These are phyloP conservation scores for Zaprionus taronus DNA, from an alignment of 1,140 invertebrate genomes.

Conservation along the genomic window DNA sequence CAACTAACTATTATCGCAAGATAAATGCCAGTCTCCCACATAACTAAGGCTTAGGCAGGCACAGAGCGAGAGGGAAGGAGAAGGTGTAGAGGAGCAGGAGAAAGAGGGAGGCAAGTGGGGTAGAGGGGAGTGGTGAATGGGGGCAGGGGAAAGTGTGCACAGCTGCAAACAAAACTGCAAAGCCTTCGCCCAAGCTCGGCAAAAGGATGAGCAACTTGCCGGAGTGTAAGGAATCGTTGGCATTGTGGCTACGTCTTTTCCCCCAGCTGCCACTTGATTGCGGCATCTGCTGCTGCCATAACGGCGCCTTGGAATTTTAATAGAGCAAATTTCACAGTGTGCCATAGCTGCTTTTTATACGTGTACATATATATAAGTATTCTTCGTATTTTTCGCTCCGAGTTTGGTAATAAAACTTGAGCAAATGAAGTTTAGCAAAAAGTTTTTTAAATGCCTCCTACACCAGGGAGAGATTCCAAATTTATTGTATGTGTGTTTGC, in stretches of 20 bases:
- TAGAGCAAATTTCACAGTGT: slow-evolving; percentile 75
- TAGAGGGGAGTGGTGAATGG: background rate
- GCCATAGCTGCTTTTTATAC: slow-evolving; percentile 6
- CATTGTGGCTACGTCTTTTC: slow-evolving; percentile 41
- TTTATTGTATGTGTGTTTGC: slow-evolving; percentile 7
- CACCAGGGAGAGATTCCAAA: background rate
- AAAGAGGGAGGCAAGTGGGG: background rate
- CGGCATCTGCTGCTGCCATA: slow-evolving; percentile 62
- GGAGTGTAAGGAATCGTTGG: slow-evolving; percentile 42
- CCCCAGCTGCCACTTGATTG: slow-evolving; percentile 26
- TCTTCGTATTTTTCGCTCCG: background rate
- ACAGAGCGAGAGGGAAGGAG: background rate
- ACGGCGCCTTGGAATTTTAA: slow-evolving; percentile 74
- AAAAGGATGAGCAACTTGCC: slow-evolving; percentile 29
- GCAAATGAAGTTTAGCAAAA: slow-evolving; percentile 82
- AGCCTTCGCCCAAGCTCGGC: slow-evolving; percentile 60
- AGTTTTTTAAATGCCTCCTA: slow-evolving; percentile 74
- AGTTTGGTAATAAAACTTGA: slow-evolving; percentile 73
- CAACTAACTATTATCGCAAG: slow-evolving; percentile 80
- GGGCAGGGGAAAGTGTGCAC: background rate
- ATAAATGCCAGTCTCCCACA: slow-evolving; percentile 73
- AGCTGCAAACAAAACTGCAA: slow-evolving; percentile 66
- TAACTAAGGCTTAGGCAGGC: slow-evolving; percentile 73
- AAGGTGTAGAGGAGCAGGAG: background rate
- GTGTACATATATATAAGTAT: background rate